phyloP scores from a whole-genome alignment of 2,113 vertebrate species.

The Myotis brandtii region DNA sequence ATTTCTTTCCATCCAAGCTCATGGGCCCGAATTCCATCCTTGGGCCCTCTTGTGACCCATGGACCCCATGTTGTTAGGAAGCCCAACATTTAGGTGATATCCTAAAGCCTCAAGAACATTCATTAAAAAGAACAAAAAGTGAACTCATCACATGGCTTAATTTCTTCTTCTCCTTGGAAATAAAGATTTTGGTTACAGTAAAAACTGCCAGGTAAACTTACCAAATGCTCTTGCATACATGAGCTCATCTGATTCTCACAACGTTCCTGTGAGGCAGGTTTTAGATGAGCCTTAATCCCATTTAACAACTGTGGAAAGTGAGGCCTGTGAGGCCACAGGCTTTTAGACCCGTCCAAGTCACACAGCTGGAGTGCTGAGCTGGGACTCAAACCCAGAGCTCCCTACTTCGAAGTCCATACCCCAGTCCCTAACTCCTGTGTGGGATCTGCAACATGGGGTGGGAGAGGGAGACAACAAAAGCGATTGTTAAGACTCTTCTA shows the following conservation, averaged over 20 bases:
- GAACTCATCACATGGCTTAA: neutral
- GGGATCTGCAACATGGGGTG: neutral
- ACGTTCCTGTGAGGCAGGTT: neutral
- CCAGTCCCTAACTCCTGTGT: no score
- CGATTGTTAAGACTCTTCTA: neutral
- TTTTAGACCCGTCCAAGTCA: neutral
- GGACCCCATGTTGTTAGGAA: neutral
- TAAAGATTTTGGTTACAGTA: neutral
- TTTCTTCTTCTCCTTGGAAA: conserved; percentile 40
- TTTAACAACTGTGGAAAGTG: neutral
- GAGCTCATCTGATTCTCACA: neutral
- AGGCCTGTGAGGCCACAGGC: neutral
- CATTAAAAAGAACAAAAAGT: neutral
- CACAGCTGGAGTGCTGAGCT: neutral
- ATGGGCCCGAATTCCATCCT: neutral
- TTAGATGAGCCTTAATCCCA: neutral
- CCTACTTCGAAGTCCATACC: neutral
- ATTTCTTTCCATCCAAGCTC: neutral
- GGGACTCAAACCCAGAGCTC: neutral
- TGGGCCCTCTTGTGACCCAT: neutral
- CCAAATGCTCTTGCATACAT: neutral
- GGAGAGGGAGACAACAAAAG: neutral
- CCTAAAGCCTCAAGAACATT: conserved; percentile 5
- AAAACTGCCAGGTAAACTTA: neutral
- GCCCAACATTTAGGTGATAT: neutral